Percentiles rank a stretch among this genome's conserved stretches.
These are phyloP conservation scores for Dermatophagoides farinae DNA, from an alignment of 1,140 invertebrate species.

Conservation along the genomic window DNA sequence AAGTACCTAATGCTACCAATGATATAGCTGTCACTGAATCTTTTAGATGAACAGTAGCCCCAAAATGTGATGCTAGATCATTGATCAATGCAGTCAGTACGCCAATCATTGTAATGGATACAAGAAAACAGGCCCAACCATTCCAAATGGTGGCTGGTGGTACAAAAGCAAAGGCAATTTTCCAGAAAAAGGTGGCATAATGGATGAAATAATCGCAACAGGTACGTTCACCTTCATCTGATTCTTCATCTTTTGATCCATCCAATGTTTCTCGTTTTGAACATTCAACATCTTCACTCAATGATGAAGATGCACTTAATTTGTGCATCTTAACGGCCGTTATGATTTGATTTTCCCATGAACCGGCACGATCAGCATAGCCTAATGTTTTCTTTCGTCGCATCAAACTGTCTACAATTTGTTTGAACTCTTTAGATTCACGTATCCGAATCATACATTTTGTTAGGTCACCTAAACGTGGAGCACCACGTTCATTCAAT, in stretches of 20 bases:
- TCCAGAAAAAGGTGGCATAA: conserved; percentile 90
- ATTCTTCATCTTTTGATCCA: conserved; percentile 30
- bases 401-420: conserved; percentile 89
- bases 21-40: conserved; percentile 89
- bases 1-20: conserved; percentile 86
- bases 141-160: conserved; percentile 80
- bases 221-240: conserved; percentile 22
- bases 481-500: conserved; percentile 51
- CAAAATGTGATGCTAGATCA: conserved; percentile 85
- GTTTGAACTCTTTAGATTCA: conserved; percentile 96
- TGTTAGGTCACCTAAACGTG: conserved; percentile 60
- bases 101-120: conserved; percentile 78
- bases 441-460: conserved; percentile 70
- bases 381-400: conserved; percentile 63
- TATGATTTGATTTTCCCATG: conserved; percentile 94
- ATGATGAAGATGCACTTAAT: neutral
- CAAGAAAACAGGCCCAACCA: conserved; percentile 80
- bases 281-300: neutral
- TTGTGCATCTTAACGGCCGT: conserved; percentile 76
- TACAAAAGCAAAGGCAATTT: conserved; percentile 86
- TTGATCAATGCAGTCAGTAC: conserved; percentile 84
- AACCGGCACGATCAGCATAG: conserved; percentile 79
- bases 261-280: conserved; percentile 18
- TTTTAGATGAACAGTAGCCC: conserved; percentile 76
- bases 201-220: conserved; percentile 77